phyloP scores from a whole-genome alignment of 92 coral and sea anemone species.

The Scolanthus callimorphus region DNA sequence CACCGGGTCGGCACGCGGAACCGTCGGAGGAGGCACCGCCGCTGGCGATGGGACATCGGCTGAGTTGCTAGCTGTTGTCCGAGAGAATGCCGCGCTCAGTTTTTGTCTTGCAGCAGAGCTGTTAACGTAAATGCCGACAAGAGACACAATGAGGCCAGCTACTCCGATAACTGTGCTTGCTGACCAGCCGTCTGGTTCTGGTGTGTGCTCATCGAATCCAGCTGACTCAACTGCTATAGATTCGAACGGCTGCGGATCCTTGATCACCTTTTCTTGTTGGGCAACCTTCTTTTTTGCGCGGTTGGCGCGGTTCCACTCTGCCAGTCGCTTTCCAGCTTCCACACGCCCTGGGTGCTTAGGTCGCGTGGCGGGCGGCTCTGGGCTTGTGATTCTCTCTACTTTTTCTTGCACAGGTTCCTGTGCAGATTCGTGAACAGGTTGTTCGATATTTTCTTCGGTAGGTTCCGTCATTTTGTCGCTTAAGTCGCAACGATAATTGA shows the following conservation, averaged over 20 bases:
- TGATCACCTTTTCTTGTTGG: not conserved
- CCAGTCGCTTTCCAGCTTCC: slow-evolving; percentile 12
- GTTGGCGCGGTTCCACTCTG: slow-evolving; percentile 7
- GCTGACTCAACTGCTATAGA: not conserved
- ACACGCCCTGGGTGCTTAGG: slow-evolving; percentile 9
- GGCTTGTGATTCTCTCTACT: no score
- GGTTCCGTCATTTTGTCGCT: no score
- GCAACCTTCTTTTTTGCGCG: slow-evolving; percentile 13
- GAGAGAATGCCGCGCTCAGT: not conserved
- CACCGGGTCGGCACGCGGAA: not conserved
- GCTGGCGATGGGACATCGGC: not conserved
- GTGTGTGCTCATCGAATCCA: not conserved
- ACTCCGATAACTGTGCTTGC: not conserved
- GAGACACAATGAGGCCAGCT: slow-evolving; percentile 17
- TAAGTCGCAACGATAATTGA: no score
- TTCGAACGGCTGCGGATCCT: not conserved
- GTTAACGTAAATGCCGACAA: slow-evolving; percentile 10
- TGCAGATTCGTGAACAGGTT: no score
- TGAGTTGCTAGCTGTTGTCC: not conserved
- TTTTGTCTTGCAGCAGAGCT: no score
- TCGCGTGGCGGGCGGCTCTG: not conserved
- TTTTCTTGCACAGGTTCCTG: no score
- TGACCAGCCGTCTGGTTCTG: slow-evolving; percentile 1
- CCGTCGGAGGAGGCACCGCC: no score
- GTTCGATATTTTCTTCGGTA: no score